phyloP scores from a whole-genome alignment of 2,888 invertebrate species.

The Dynastes grantii region DNA sequence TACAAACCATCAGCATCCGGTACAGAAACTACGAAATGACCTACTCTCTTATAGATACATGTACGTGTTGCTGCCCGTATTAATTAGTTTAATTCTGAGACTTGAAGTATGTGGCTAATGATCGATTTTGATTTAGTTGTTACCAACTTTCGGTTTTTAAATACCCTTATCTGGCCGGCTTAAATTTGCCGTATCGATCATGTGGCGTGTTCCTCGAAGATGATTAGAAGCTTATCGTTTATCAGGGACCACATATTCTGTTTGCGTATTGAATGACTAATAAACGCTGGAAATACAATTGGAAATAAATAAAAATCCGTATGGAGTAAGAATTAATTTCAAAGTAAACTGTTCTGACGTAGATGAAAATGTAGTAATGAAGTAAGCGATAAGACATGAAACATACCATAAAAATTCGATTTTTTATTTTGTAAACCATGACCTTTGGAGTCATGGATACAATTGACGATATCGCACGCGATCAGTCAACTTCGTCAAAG shows the following conservation, averaged over 20 bases:
- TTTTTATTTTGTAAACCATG: no score
- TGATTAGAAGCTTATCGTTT: conserved; percentile 14
- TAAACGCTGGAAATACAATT: not conserved
- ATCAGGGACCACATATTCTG: not conserved
- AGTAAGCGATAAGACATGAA: no score
- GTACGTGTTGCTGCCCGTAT: not conserved
- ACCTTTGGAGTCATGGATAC: no score
- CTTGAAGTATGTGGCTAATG: not conserved
- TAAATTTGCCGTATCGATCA: not conserved
- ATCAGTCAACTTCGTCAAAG: no score
- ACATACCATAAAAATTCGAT: no score
- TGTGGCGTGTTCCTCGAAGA: not conserved
- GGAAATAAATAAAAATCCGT: not conserved
- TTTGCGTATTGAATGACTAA: not conserved
- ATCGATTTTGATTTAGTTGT: not conserved
- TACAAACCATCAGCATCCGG: conserved; percentile 7
- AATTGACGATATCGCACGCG: no score
- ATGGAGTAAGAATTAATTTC: not conserved
- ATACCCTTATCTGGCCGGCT: not conserved
- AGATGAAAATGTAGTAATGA: no score
- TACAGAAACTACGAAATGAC: conserved; percentile 20
- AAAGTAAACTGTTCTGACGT: not conserved
- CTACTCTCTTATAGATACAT: not conserved
- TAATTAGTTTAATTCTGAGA: not conserved
- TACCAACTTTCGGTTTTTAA: conserved; percentile 16